Base-by-base conservation (phyloP, 2,888 invertebrate species). In the Tryphoninae sp. region DNA sequence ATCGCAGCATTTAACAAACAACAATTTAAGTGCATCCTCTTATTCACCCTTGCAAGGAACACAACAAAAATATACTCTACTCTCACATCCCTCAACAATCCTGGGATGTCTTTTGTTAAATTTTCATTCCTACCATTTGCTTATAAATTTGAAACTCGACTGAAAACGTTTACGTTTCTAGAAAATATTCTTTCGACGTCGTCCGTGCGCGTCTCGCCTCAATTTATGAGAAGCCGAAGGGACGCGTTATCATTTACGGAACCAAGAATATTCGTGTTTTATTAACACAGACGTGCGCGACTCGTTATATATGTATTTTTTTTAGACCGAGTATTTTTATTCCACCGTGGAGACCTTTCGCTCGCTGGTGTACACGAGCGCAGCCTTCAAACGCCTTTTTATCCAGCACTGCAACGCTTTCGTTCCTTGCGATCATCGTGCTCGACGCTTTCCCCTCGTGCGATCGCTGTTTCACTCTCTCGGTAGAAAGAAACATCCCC, bases 311-410 rank as follows among this genome's bases (percentile, higher is more conserved):
- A 23, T 13, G 13, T 33, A 13, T n/a, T 42, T 62, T 73, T 45
- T 40, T 59, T 9, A 8, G 11, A 7, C 33, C 40, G 33, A 55
- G 45, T 82, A 80, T 82, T 73, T 76, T 72, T 77, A 72, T 61
- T 80, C 26, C 16, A 26, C 42, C 23, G 64, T 13, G 40, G 13
- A 69, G 59, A 58, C 40, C 59, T 72, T 71, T 77, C 26, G 49
- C 69, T 53, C 42, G 53, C 64, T 33, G n/a, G 65, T 42, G 23
- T 49, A 58, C 74, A 45, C 26, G 40, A 62, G 69, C 26, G 26
- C 7, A 65, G 42, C 53, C 72, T 53, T 64, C 62, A 72, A 72
- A 72, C 80, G 69, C 40, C 51, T 71, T 71, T 59, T 71, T 80
- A 71, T 22, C 22, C 42, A 33, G 22, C 58, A 2, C 13, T 74